Conservation (phyloP, 2,113 vertebrate species). For the Acanthisitta chloris region DNA sequence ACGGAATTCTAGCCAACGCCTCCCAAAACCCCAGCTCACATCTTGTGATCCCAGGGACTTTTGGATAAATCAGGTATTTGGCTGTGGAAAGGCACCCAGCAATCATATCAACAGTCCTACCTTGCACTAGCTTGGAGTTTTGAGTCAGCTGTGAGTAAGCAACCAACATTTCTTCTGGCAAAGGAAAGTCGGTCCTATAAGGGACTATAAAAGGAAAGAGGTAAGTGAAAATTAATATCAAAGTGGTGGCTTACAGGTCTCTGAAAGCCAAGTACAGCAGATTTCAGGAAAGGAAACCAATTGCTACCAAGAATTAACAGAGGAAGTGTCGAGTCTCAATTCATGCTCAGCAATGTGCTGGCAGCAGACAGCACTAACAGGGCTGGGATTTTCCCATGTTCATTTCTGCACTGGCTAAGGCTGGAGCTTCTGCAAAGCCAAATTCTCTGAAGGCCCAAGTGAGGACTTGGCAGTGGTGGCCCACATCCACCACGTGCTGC, state of each 20-base stretch:
- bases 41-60: background rate
- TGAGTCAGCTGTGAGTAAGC: background rate
- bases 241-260: rapidly evolving
- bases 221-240: background rate
- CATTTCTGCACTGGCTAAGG: background rate
- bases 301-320: background rate
- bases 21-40: background rate
- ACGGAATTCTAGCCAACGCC: background rate
- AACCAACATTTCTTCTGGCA: background rate
- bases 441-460: background rate
- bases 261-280: background rate
- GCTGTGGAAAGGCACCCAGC: background rate
- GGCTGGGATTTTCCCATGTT: slow-evolving; percentile 9
- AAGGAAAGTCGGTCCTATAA: background rate
- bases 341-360: background rate
- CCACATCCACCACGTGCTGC: rapidly evolving
- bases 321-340: background rate
- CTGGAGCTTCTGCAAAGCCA: background rate
- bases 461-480: background rate
- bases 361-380: background rate
- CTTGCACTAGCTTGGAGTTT: background rate
- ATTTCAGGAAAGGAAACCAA: slow-evolving; percentile 45
- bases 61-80: background rate
- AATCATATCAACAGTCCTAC: background rate
- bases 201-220: background rate